Conservation (phyloP, 2,113 vertebrate species). For the Bothrops jararaca region DNA sequence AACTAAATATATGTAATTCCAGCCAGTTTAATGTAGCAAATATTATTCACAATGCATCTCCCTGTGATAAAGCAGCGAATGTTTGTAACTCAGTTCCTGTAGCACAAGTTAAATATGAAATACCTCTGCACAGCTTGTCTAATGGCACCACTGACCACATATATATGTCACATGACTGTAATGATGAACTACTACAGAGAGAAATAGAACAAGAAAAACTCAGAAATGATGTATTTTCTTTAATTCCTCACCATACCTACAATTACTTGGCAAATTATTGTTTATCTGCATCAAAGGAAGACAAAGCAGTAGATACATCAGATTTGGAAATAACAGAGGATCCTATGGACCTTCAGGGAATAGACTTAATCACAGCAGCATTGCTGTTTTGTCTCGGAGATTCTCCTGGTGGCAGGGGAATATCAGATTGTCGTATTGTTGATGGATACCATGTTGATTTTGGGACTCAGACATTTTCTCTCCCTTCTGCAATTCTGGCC, state of each 20-base stretch:
- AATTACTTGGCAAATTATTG: conserved; percentile 72
- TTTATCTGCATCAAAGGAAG: conserved; percentile 78
- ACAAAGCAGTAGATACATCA: conserved; percentile 92
- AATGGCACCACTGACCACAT: conserved; percentile 78
- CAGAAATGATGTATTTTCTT: conserved; percentile 72
- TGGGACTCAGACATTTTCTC: conserved; percentile 95
- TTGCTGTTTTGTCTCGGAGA: conserved; percentile 93
- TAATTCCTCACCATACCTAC: conserved; percentile 71
- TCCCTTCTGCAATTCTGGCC: conserved; percentile 91
- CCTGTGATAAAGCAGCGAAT: conserved; percentile 62
- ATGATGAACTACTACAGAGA: conserved; percentile 68
- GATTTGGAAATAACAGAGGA: conserved; percentile 90
- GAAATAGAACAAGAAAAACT: conserved; percentile 76
- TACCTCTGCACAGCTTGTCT: conserved; percentile 73
- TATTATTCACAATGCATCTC: conserved; percentile 65
- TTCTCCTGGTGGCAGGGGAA: conserved; percentile 88
- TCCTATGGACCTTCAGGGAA: conserved; percentile 91
- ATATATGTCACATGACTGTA: conserved; percentile 73
- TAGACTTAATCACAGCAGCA: conserved; percentile 93
- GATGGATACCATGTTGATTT: conserved; percentile 85
- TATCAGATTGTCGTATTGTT: conserved; percentile 87
- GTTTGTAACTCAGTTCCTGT: conserved; percentile 71
- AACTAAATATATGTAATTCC: conserved; percentile 59
- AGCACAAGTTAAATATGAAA: conserved; percentile 64
- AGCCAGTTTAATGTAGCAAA: conserved; percentile 62